These are phyloP conservation scores for Cydia splendana DNA, from an alignment of 1,140 invertebrate genomes.

Conservation along the genomic window DNA sequence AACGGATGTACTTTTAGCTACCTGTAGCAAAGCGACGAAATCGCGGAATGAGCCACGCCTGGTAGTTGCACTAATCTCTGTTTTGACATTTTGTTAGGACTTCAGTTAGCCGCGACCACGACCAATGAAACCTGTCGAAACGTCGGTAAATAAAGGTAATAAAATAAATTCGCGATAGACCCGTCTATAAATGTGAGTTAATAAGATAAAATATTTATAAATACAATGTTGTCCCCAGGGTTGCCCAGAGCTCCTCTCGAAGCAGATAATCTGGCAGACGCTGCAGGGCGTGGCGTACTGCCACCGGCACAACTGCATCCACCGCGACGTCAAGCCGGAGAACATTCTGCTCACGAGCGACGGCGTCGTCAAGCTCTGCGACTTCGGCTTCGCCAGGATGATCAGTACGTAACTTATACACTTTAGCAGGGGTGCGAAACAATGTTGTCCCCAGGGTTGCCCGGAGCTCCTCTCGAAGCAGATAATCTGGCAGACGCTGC, in stretches of 20 bases:
- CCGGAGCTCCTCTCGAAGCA: constrained; percentile 94
- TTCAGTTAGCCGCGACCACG: too few relatives aligned
- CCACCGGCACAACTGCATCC: constrained; percentile 97
- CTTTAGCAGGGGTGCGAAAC: too few relatives aligned
- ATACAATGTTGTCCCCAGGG: constrained; percentile 82
- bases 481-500: constrained; percentile 97
- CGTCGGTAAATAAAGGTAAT: too few relatives aligned
- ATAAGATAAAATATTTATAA: too few relatives aligned
- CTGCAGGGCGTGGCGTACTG: constrained; percentile 97
- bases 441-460: constrained; percentile 81
- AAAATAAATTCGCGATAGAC: too few relatives aligned
- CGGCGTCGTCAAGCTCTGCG: constrained; percentile 97
- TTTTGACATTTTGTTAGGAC: too few relatives aligned
- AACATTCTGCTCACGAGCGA: constrained; percentile 98
- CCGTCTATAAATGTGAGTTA: too few relatives aligned
- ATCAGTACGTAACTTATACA: constrained; percentile 89
- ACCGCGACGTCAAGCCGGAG: constrained; percentile 99
- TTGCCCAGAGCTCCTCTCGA: constrained; percentile 92
- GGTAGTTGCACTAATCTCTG: too few relatives aligned
- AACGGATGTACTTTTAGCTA: too few relatives aligned
- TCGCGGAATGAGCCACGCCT: too few relatives aligned
- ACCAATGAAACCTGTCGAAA: too few relatives aligned
- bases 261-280: constrained; percentile 97
- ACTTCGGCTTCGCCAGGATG: constrained; percentile 99
- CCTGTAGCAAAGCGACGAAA: too few relatives aligned